Conservation (phyloP, 1,140 invertebrate species). For the Penaeus japonicus region DNA sequence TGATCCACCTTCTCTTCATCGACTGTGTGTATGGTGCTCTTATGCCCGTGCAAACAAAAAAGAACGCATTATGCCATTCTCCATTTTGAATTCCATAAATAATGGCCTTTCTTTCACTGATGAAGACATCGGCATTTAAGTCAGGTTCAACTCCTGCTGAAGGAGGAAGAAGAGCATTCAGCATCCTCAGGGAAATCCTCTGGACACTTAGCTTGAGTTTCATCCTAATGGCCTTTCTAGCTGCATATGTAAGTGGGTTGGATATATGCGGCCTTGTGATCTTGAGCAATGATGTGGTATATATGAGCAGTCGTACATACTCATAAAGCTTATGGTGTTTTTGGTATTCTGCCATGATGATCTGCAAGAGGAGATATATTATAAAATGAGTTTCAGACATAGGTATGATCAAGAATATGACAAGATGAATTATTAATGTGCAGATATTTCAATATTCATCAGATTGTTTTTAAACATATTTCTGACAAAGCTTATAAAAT, state of each 20-base stretch:
- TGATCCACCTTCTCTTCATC: slow-evolving; percentile 33
- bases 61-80: slow-evolving; percentile 24
- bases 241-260: slow-evolving; percentile 14
- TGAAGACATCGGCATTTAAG: slow-evolving; percentile 30
- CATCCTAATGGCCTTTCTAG: neutral
- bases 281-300: slow-evolving; percentile 24
- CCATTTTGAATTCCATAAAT: slow-evolving; percentile 8
- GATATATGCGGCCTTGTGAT: slow-evolving; percentile 21
- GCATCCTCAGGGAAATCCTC: neutral
- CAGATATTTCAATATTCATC: too few species aligned
- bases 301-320: neutral
- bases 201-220: neutral
- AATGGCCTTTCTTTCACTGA: slow-evolving; percentile 19
- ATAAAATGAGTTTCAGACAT: too few species aligned
- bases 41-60: neutral
- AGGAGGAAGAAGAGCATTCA: neutral
- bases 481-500: too few species aligned
- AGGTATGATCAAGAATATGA: too few species aligned
- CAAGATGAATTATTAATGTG: too few species aligned
- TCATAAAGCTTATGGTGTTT: too few species aligned
- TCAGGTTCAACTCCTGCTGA: slow-evolving; percentile 10
- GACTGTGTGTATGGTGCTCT: neutral
- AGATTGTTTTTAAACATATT: too few species aligned
- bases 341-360: too few species aligned
- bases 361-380: too few species aligned